These are phyloP conservation scores for Apodemus sylvaticus DNA, from an alignment of 2,113 vertebrate species.

Conservation along the genomic window DNA sequence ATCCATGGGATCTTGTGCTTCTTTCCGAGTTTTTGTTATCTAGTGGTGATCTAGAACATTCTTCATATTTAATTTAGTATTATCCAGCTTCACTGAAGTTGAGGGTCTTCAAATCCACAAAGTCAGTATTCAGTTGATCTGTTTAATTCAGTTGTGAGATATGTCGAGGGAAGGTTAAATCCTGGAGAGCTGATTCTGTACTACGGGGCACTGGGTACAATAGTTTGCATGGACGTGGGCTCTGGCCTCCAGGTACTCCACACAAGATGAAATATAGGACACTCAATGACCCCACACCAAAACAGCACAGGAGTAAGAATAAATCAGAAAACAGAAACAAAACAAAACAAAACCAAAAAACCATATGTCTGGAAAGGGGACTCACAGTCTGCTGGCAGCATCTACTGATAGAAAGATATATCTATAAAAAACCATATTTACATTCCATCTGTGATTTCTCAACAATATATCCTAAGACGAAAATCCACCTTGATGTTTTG, in stretches of 20 bases:
- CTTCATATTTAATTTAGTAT: neutral
- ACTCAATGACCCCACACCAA: neutral
- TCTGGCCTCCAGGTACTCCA: neutral
- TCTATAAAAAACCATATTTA: neutral
- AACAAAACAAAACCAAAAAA: too few relatives aligned
- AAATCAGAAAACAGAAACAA: neutral
- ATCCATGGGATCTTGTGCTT: neutral
- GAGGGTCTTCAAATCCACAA: neutral
- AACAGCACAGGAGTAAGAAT: neutral
- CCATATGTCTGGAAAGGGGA: neutral
- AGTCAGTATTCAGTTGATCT: neutral
- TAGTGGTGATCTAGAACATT: neutral
- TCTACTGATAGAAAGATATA: neutral
- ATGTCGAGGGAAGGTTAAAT: neutral
- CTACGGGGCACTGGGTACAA: neutral
- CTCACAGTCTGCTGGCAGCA: neutral
- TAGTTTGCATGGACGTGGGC: neutral
- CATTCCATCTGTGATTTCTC: neutral
- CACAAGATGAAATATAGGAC: neutral
- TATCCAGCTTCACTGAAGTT: neutral
- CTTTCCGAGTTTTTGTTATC: neutral
- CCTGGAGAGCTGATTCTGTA: rapidly evolving
- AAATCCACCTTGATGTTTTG: neutral
- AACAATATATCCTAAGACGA: neutral
- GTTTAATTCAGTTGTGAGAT: neutral